Evolutionary conservation across 2,888 invertebrate species (phyloP), one percentile per base, ranked within the genome.

Genomic region (Rhopalosiphum nymphaeae): DNA sequence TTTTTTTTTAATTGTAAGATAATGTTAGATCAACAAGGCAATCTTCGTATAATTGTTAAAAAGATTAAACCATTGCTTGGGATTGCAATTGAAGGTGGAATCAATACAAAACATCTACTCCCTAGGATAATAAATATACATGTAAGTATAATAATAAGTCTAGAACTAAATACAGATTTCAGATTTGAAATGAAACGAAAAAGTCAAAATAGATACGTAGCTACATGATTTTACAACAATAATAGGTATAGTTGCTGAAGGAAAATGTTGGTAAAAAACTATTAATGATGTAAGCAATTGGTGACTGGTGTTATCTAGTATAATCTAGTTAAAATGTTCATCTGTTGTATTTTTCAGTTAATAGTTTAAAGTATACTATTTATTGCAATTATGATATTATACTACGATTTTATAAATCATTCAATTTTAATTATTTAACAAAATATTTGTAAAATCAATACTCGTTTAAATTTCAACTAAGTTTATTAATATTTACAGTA

Each of bases 121-220:
- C 99, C 99, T 93, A 97, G 99, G 96, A 99, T 99, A 95, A 99
- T 99, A 95, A 99, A 98, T 96, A 99, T 99, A 96, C 99, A 99
- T 96, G 99, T 99, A 96, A 97, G 98, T 96, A 86, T 44, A 87
- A 36, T 78, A 36, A 78, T 36, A 42, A 21, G 9, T 21, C 21
- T 36, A 78, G 67, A 78, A 61, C 61, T 29, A 29, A 67, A n/a
- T 67, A n/a, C 53, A 53, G 21, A 53, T 53, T 53, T 53, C 21
- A 53, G 53, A 53, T 53, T 53, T 53, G 3, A 53, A 53, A 53
- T 49, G 4, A 53, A 53, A 16, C 5, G n/a, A 67, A n/a, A 16
- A 67, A 67, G 67, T 67, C 67, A 53, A 53, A 53, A 53, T 67
- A n/a, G 16, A 16, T 16, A 78, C 29, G 11, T 10, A 10, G 57